phyloP scores from a whole-genome alignment of 2,888 invertebrate species.

The Caenorhabditis panamensis region DNA sequence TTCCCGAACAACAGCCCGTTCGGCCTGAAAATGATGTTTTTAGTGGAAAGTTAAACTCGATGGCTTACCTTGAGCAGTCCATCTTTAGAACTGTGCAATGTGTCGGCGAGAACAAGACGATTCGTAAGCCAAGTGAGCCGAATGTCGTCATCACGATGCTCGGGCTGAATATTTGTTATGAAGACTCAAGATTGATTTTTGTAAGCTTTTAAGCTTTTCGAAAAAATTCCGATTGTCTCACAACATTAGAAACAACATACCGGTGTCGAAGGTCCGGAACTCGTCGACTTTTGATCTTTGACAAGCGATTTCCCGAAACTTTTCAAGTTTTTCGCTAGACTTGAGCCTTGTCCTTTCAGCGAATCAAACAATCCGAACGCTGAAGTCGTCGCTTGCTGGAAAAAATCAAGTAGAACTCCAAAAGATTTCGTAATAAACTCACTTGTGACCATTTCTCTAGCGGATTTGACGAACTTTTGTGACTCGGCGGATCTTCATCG shows the following conservation, averaged over 20 bases:
- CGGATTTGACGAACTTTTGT: slow-evolving; percentile 29
- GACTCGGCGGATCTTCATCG: slow-evolving; percentile 39
- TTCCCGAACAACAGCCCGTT: slow-evolving; percentile 52
- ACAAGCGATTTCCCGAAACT: slow-evolving; percentile 61
- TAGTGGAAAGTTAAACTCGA: background rate
- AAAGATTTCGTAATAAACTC: slow-evolving; percentile 19
- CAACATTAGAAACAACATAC: slow-evolving; percentile 16
- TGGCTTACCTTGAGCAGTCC: slow-evolving; percentile 51
- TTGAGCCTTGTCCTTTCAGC: slow-evolving; percentile 54
- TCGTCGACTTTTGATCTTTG: slow-evolving; percentile 41
- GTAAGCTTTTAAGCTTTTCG: too few species aligned
- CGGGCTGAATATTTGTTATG: slow-evolving; percentile 35
- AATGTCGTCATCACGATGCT: slow-evolving; percentile 58
- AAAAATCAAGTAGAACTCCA: background rate
- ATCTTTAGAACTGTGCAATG: slow-evolving; percentile 51
- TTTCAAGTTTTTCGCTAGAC: slow-evolving; percentile 62
- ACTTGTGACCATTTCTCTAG: slow-evolving; percentile 59
- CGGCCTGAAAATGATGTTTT: slow-evolving; percentile 42
- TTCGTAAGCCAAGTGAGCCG: slow-evolving; percentile 62
- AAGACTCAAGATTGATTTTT: too few species aligned
- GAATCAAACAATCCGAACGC: slow-evolving; percentile 60
- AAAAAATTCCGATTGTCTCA: too few species aligned
- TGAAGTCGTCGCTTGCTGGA: slow-evolving; percentile 62
- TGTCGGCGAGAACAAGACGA: slow-evolving; percentile 58
- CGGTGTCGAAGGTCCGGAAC: slow-evolving; percentile 37